Evolutionary conservation across 2,113 vertebrate species (phyloP).

Genomic region (Acanthisitta chloris): DNA sequence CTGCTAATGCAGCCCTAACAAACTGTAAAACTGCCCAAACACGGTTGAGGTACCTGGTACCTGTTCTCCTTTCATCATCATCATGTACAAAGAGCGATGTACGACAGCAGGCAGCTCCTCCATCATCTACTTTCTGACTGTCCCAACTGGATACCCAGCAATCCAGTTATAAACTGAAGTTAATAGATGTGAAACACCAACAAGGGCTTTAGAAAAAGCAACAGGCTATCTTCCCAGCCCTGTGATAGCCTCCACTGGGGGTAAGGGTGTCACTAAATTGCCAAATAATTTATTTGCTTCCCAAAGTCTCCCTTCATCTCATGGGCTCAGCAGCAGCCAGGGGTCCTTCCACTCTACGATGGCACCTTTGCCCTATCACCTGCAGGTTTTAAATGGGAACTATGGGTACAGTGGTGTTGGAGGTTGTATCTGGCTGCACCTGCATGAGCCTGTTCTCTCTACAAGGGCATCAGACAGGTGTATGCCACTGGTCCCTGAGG

Average conservation of each 20-base stretch:
- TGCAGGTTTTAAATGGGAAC: not conserved
- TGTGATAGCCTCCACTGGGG: accelerated
- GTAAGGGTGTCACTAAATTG: not conserved
- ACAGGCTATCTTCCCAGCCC: not conserved
- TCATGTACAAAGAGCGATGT: accelerated
- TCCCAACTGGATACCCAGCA: not conserved
- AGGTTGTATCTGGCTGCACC: not conserved
- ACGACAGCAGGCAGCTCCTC: not conserved
- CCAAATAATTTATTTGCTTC: not conserved
- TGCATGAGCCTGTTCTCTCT: accelerated
- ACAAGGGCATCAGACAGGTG: not conserved
- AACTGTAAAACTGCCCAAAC: not conserved
- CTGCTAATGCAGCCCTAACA: not conserved
- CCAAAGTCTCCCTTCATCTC: not conserved
- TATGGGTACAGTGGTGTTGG: accelerated
- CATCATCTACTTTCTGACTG: accelerated
- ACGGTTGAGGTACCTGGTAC: not conserved
- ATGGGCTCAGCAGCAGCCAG: not conserved
- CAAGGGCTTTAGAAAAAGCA: not conserved
- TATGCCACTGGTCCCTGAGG: not conserved
- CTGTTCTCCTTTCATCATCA: not conserved
- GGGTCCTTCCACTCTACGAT: not conserved
- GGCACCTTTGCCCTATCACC: not conserved
- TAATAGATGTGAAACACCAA: not conserved
- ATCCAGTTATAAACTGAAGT: not conserved